Evolutionary conservation across 2,113 vertebrate genomes (phyloP).

Genomic region (Naja naja): DNA sequence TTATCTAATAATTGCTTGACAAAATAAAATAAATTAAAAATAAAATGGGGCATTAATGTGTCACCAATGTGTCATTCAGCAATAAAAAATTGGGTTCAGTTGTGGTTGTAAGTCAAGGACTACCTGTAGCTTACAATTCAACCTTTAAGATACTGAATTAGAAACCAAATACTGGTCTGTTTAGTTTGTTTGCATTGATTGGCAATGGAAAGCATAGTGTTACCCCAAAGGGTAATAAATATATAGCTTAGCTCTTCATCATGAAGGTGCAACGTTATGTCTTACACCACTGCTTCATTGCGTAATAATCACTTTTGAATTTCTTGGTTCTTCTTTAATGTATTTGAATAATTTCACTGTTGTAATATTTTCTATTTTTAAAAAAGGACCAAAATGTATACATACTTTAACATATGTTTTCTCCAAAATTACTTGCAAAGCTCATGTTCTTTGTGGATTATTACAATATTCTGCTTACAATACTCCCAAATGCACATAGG

Average conservation of each 20-base stretch:
- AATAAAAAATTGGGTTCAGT: background rate
- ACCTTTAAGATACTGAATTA: background rate
- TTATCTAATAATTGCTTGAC: too few species aligned
- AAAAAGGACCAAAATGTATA: background rate
- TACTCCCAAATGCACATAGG: background rate
- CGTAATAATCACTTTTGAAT: background rate
- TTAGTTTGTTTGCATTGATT: background rate
- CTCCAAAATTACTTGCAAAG: background rate
- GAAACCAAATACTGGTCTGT: background rate
- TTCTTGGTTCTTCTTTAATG: background rate
- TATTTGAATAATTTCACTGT: background rate
- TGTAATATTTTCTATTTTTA: background rate
- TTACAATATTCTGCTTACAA: background rate
- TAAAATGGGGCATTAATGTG: background rate
- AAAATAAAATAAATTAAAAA: too few species aligned
- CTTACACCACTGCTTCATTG: background rate
- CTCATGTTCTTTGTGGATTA: background rate
- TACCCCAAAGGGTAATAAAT: background rate
- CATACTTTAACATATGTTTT: background rate
- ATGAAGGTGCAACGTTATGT: background rate
- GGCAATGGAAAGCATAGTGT: background rate
- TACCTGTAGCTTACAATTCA: background rate
- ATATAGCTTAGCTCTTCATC: background rate
- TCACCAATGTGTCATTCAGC: background rate
- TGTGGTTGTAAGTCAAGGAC: background rate